Conservation (phyloP, 2,797 vertebrate species). For the Acipenser transmontanus region DNA sequence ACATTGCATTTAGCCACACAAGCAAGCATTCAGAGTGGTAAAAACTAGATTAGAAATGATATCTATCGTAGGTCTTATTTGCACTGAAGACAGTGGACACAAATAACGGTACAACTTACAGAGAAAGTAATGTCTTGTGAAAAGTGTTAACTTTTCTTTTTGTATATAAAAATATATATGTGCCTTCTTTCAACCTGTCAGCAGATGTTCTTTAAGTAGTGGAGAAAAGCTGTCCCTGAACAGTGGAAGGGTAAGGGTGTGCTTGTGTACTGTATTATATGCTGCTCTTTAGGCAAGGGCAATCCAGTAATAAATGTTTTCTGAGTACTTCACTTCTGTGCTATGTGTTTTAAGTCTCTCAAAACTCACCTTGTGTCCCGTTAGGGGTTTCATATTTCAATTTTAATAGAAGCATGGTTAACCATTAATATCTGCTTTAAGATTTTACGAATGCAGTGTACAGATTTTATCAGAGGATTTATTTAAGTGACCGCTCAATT, state of each 20-base stretch:
- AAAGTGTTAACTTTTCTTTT: conserved; percentile 19
- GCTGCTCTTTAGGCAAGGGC: conserved; percentile 14
- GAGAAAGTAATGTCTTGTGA: conserved; percentile 15
- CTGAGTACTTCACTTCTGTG: conserved; percentile 17
- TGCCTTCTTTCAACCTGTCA: conserved; percentile 52
- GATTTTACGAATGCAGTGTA: too few species aligned
- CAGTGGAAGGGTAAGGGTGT: conserved; percentile 21
- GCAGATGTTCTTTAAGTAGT: conserved; percentile 37
- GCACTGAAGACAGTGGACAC: too few species aligned
- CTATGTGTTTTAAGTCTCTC: not conserved
- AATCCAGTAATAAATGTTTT: conserved; percentile 27
- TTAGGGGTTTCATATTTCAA: too few species aligned
- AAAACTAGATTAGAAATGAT: too few species aligned
- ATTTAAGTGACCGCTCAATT: too few species aligned
- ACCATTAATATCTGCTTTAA: too few species aligned
- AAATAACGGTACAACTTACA: too few species aligned
- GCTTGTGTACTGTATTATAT: conserved; percentile 30
- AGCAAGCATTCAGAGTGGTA: too few species aligned
- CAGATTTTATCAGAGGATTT: too few species aligned
- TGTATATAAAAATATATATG: conserved; percentile 31
- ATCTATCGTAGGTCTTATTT: too few species aligned
- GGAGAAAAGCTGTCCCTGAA: not conserved
- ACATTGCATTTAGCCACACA: too few species aligned
- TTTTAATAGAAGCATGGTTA: too few species aligned
- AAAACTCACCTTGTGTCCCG: not conserved